A percentile compares a stretch with the other conserved stretches of the same genome.
Conservation (phyloP, 2,113 vertebrate species). For the Gymnobelideus leadbeateri region DNA sequence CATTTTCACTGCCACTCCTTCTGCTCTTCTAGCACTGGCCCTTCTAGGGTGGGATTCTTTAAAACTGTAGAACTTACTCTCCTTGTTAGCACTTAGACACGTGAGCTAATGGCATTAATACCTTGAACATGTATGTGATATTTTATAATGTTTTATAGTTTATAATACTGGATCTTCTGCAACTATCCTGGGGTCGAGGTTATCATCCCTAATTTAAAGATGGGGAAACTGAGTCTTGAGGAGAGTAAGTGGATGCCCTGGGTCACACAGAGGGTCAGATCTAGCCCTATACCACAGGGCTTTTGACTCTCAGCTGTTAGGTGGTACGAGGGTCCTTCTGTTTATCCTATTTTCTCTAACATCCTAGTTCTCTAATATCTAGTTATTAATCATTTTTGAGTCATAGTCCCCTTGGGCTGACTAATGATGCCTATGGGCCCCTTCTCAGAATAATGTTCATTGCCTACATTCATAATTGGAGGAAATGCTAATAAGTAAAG, state of each 20-base stretch:
- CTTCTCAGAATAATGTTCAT: neutral
- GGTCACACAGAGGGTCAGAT: neutral
- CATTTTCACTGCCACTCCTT: neutral
- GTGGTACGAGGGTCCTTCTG: neutral
- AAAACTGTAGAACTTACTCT: neutral
- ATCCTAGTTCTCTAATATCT: neutral
- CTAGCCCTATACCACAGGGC: neutral
- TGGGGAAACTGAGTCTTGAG: neutral
- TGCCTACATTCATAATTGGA: neutral
- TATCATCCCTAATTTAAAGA: neutral
- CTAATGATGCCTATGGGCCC: neutral
- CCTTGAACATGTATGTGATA: neutral
- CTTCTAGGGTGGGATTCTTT: neutral
- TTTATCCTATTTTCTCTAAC: neutral
- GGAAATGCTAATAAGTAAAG: too few species aligned
- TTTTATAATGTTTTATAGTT: neutral
- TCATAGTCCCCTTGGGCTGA: neutral
- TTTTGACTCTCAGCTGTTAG: neutral
- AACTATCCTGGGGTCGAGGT: too few species aligned
- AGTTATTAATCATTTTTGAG: neutral
- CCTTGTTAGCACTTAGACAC: neutral
- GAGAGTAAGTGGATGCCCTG: neutral
- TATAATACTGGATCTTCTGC: too few species aligned
- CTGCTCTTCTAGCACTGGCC: neutral
- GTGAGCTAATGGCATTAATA: neutral